A percentile compares a stretch with the other conserved stretches of the same genome.
These are phyloP conservation scores for Sabellastarte sp. DNA, from an alignment of 2,888 invertebrate species.

Conservation along the genomic window DNA sequence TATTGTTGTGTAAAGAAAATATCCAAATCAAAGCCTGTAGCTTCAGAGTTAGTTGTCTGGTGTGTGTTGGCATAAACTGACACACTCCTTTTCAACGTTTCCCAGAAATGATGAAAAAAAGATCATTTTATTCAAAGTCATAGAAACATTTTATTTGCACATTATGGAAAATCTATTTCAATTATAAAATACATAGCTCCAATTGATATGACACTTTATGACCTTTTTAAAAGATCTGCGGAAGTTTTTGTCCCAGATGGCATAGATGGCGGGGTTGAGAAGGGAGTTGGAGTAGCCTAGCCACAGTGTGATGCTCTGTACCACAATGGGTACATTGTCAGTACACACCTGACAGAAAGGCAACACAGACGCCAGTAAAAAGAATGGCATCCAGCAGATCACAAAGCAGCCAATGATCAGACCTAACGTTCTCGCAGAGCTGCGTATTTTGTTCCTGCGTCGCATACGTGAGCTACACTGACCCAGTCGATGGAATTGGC, in stretches of 20 bases:
- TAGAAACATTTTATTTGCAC: too few species aligned
- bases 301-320: constrained; percentile 53
- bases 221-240: constrained; percentile 26
- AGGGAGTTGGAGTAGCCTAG: constrained; percentile 56
- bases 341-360: constrained; percentile 25
- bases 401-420: constrained; percentile 49
- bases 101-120: too few species aligned
- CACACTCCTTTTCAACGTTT: too few species aligned
- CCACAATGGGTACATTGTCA: constrained; percentile 22
- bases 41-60: too few species aligned
- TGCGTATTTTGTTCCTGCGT: constrained; percentile 17
- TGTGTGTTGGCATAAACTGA: too few species aligned
- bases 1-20: too few species aligned
- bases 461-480: too few species aligned
- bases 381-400: constrained; percentile 59
- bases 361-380: constrained; percentile 53
- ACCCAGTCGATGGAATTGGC: too few species aligned
- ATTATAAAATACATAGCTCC: too few species aligned
- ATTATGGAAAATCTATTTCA: too few species aligned
- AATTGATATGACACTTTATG: constrained; percentile 20
- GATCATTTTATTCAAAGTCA: too few species aligned
- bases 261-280: constrained; percentile 34
- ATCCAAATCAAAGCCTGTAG: too few species aligned
- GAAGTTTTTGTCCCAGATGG: constrained; percentile 34
- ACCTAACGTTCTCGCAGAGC: constrained; percentile 31